These are phyloP conservation scores for Amphiprion ocellaris DNA, from an alignment of 2,113 vertebrate species.

Conservation along the genomic window DNA sequence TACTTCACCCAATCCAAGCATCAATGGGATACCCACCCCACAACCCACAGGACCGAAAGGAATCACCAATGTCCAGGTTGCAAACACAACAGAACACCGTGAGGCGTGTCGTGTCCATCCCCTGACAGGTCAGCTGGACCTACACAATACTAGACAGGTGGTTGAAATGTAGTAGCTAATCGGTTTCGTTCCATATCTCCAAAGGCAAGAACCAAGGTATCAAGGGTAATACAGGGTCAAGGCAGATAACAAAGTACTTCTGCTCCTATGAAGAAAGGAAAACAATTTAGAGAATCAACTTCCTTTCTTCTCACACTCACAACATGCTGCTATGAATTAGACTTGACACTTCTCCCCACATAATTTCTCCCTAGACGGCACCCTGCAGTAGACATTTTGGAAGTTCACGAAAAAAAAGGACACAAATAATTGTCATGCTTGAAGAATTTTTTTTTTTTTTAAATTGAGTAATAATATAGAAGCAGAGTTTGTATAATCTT, in stretches of 20 bases:
- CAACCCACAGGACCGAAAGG: too few species aligned
- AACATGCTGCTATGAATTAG: conserved; percentile 62
- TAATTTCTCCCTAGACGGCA: conserved; percentile 66
- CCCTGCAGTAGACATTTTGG: conserved; percentile 37
- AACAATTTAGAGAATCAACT: conserved; percentile 56
- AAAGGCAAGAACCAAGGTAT: not conserved
- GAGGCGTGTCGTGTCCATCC: too few species aligned
- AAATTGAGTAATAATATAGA: conserved; percentile 49
- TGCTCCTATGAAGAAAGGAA: conserved; percentile 21
- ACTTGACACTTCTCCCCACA: conserved; percentile 54
- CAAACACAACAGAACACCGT: too few species aligned
- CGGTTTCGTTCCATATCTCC: conserved; percentile 2
- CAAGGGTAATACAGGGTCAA: not conserved
- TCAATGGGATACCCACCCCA: too few species aligned
- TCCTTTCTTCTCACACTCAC: conserved; percentile 55
- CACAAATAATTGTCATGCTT: conserved; percentile 18
- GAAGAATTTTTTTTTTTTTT: not conserved
- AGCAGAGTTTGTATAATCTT: conserved; percentile 50
- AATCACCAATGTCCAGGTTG: too few species aligned
- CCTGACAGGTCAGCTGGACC: too few species aligned
- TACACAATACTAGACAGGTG: too few species aligned
- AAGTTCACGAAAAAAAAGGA: conserved; percentile 30
- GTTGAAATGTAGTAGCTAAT: too few species aligned
- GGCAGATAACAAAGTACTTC: conserved; percentile 15
- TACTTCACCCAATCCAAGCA: too few species aligned